phyloP scores from a whole-genome alignment of 2,888 invertebrate species.

The Harmothoe impar region DNA sequence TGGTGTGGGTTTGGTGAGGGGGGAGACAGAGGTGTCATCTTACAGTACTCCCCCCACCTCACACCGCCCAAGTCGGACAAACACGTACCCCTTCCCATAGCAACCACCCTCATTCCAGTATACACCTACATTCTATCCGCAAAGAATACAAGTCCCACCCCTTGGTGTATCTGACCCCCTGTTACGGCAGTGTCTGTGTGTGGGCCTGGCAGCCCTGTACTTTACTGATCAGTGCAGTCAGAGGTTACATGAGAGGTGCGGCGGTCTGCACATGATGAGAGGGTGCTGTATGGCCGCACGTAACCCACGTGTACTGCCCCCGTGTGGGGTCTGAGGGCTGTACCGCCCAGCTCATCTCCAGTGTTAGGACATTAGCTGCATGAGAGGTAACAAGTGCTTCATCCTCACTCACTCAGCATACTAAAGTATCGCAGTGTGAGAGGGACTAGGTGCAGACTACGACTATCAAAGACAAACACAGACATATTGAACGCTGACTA shows the following conservation, averaged over 20 bases:
- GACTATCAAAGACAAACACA: too few relatives aligned
- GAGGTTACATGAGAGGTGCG: background rate
- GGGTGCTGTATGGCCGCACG: background rate
- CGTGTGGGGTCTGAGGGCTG: background rate
- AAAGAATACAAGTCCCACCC: background rate
- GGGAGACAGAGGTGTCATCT: background rate
- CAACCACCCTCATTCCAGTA: background rate
- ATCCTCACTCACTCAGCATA: background rate
- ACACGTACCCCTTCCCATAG: background rate
- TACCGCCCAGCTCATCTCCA: background rate
- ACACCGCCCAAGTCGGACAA: too few relatives aligned
- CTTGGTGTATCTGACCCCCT: background rate
- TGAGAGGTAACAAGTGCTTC: background rate
- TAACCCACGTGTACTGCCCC: background rate
- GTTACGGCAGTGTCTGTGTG: background rate
- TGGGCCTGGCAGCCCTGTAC: background rate
- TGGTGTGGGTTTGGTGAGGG: constrained; percentile 2
- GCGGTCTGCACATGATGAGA: background rate
- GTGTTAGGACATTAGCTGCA: background rate
- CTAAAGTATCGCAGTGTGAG: too few relatives aligned
- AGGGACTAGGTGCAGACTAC: too few relatives aligned
- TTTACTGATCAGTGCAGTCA: background rate
- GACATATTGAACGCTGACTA: too few relatives aligned
- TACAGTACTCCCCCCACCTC: background rate
- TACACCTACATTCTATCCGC: background rate